Conservation (phyloP, 2,113 vertebrate genomes). For the Dasyurus viverrinus region DNA sequence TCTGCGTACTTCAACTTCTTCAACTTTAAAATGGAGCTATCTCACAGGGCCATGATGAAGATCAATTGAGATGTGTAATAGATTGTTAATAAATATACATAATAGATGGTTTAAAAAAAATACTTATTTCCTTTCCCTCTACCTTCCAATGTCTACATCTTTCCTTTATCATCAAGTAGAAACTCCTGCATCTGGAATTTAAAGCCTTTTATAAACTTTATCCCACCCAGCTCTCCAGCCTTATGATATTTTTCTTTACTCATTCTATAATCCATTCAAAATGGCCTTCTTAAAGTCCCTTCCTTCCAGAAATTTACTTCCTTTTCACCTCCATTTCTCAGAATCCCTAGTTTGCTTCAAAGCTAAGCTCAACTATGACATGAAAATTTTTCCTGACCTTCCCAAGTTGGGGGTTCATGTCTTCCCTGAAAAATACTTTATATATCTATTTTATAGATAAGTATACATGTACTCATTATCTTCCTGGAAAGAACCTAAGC, state of each 20-base stretch:
- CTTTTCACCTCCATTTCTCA: not conserved
- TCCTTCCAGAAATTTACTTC: not conserved
- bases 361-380: not conserved
- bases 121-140: not conserved
- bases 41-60: not conserved
- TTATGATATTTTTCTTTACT: not conserved
- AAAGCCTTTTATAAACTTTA: not conserved
- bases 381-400: not conserved
- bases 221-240: not conserved
- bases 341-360: not conserved
- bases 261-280: not conserved
- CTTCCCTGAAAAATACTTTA: not conserved
- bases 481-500: not conserved
- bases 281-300: not conserved
- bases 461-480: not conserved
- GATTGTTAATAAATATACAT: not conserved
- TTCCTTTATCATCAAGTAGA: not conserved
- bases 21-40: not conserved
- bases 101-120: not conserved
- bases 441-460: not conserved
- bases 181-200: not conserved
- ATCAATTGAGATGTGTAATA: not conserved
- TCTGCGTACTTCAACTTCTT: not conserved
- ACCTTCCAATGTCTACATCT: not conserved
- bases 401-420: not conserved